Base-by-base conservation (phyloP, 1,140 invertebrate genomes). In the Aphelenchoides besseyi region DNA sequence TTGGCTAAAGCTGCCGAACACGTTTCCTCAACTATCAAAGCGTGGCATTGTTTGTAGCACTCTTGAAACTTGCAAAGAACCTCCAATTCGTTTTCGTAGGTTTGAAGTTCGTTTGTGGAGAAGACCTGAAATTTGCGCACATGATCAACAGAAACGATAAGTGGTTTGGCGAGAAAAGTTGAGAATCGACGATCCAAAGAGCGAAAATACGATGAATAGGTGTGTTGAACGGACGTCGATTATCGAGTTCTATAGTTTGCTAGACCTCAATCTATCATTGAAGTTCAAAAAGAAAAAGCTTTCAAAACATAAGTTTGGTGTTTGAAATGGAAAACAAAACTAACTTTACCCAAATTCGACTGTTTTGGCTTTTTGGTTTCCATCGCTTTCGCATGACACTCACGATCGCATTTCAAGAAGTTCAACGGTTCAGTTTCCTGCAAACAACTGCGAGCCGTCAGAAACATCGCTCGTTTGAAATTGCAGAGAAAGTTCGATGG, bases 401-500 rank as follows among this genome's bases (percentile, higher is more conserved):
- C 33, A 9, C 82, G 80, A 68, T 83, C 82, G 66, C 82, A 83
- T 72, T 82, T 81, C 9, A 84, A 52, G 54, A 83, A 83, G 18
- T 79, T 81, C 2, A 83, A 71, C 3, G 82, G 82, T 68, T 83
- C 82, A 12, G 77, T 81, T 32, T 79, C 82, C 63, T 80, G 80
- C 26, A 82, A 68, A 71, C 80, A 82, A 0, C 76, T 33, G 32
- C 79, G 36, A 9, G 70, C 72, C 18, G 61, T 48, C 18, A 75
- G n/a, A 35, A 83, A 83, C 16, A 73, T 75, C 26, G 30, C 62
- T 53, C 79, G n/a, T 73, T 84, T 84, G 64, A 83, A 83, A 32
- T 75, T 53, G 61, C 82, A 83, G 9, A 83, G 36, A 64, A 83
- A 84, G 68, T 83, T 83, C 18, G 82, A 78, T 1, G 82, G 82